A percentile compares a stretch with the other conserved stretches of the same genome.
phyloP scores from a whole-genome alignment of 2,797 vertebrate species.

The Melanotaenia pygmaea region DNA sequence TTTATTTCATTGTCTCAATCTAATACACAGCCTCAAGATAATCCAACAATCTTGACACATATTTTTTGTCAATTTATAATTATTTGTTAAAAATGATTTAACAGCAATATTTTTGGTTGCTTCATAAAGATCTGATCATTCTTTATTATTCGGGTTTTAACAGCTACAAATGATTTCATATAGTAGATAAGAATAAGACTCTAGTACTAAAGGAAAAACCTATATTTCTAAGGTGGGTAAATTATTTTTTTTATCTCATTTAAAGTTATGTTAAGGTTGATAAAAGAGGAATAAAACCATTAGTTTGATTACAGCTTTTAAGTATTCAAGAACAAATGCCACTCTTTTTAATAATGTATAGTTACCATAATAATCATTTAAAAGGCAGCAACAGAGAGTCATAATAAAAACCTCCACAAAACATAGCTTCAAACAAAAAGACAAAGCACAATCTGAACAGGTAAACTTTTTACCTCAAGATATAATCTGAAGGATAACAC shows the following conservation, averaged over 20 bases:
- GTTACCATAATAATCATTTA: no score
- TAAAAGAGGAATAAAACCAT: not conserved
- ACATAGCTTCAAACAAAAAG: not conserved
- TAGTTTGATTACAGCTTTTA: not conserved
- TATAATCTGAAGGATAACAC: no score
- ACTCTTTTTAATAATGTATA: no score
- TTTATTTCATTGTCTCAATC: not conserved
- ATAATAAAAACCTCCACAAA: not conserved
- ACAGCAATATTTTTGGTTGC: no score
- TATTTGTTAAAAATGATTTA: no score
- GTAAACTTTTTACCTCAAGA: no score
- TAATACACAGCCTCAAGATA: conserved; percentile 5
- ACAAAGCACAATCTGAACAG: not conserved
- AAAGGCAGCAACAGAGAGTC: not conserved
- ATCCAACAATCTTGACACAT: not conserved
- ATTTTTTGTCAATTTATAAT: no score
- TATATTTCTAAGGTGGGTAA: not conserved
- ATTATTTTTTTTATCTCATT: not conserved
- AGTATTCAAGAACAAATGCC: not conserved
- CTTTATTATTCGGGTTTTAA: no score
- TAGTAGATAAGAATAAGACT: not conserved
- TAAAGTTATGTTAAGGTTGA: not conserved
- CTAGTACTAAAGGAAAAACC: not conserved
- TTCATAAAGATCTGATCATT: no score
- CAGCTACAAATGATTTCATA: no score